Evolutionary conservation across 2,888 invertebrate species (phyloP), one percentile per base, ranked within the genome.

Genomic region (Acanthosepion esculentum): DNA sequence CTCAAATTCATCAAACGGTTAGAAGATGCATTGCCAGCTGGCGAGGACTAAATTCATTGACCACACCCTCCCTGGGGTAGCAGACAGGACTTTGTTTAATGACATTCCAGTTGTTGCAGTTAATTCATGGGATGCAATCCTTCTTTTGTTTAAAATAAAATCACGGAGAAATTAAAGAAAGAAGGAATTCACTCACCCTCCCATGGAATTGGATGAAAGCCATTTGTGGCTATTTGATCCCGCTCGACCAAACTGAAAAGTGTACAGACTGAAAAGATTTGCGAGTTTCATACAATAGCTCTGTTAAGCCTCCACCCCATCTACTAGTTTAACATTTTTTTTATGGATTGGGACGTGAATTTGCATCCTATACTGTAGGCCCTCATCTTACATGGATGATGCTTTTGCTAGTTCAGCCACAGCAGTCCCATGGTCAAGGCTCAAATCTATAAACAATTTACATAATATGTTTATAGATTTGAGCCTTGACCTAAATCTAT

Each of bases 11-110:
- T 99, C 95, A 98, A 99, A 97, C 98, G 99, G 97, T 98, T 99
- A 97, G 99, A 99, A 98, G 99, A 99, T 98, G 99, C 99, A 2
- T 98, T 99, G 96, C 99, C 99, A 23, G 99, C 99, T 91, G 99
- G 99, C 48, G 99, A 99, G 98, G 99, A 99, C 98, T 99, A 98
- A 91, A 92, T 50, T 92, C 33, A 6, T 23, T 48, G 6, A 48
- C 48, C 50, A 26, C 48, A 10, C 20, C 23, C 92, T 92, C 29
- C 48, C 48, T 1, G 29, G 23, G 41, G 15, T 5, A 29, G 48
- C 12, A n/a, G 92, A 5, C 2, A 78, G n/a, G 78, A 78, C 78
- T 78, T n/a, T 78, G n/a, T 78, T 78, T 78, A 78, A 78, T 78
- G 15, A 78, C 78, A 78, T 78, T 78, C 78, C 78, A 78, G n/a